Evolutionary conservation across 2,113 vertebrate species (phyloP), one percentile per base, ranked within the genome.

Genomic region (Origma solitaria): DNA sequence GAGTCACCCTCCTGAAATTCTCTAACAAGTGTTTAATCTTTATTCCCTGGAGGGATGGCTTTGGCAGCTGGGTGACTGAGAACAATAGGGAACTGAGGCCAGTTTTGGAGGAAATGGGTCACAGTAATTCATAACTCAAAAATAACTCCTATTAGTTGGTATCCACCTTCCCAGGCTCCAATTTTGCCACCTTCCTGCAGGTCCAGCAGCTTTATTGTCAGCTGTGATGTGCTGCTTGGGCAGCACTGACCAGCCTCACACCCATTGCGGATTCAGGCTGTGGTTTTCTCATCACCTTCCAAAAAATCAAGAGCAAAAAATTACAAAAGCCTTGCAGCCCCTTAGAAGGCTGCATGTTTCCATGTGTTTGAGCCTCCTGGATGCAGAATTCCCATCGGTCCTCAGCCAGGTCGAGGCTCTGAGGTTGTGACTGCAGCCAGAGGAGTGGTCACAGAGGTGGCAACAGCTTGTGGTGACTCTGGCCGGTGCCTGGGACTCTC

Each of bases 401-500:
- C 70, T 86, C 31, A 31, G 58, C 6, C 0, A 6, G 35, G 15
- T 15, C 0, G 1, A 50, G 58, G 37, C 21, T 56, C 53, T 21
- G 50, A 44, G 47, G 33, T 24, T 17, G n/a, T 47, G 51, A 22
- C 47, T 27, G 81, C 33, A 38, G 37, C 38, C 2, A 0, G 42
- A 42, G 49, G 21, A 44, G 12, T 31, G 75, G 15, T 5, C 18
- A 6, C 40, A 61, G 76, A 69, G 62, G 19, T n/a, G 51, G 13
- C 42, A 2, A 0, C 58, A 22, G n/a, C 11, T 77, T 1, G 8
- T 0, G 9, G 47, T 45, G 62, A 12, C 38, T 6, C 38, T 78
- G 2, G 0, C 0, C 3, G 44, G 31, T 49, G 9, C 31, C 71
- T 7, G 10, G 50, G 69, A 68, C 76, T 38, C n/a, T 20, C 35